Percentiles rank a stretch among this genome's conserved stretches.
These are phyloP conservation scores for Scaeva pyrastri DNA, from an alignment of 2,888 invertebrate genomes.

Conservation along the genomic window DNA sequence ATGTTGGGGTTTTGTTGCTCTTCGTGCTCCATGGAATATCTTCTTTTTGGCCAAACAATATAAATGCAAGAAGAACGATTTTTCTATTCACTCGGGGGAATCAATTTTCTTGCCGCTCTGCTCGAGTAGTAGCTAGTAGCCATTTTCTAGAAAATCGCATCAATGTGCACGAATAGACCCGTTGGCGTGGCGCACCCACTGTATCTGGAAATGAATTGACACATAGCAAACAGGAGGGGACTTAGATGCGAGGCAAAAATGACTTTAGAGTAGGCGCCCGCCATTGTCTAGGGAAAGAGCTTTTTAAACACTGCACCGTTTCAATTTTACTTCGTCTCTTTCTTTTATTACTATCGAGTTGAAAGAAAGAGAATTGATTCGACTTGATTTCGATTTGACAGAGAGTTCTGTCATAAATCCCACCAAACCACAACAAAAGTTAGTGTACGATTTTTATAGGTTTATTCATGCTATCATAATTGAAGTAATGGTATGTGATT, in stretches of 20 bases:
- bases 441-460: too few relatives aligned
- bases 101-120: conserved; percentile 58
- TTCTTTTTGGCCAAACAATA: conserved; percentile 26
- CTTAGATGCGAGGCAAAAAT: not conserved
- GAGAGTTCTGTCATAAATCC: too few relatives aligned
- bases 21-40: conserved; percentile 10
- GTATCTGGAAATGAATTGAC: conserved; percentile 50
- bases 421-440: too few relatives aligned
- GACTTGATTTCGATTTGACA: too few relatives aligned
- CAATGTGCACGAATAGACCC: conserved; percentile 66
- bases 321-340: too few relatives aligned
- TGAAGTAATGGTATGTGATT: too few relatives aligned
- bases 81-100: conserved; percentile 65
- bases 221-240: conserved; percentile 3
- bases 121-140: conserved; percentile 18
- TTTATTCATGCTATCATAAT: too few relatives aligned
- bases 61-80: conserved; percentile 54
- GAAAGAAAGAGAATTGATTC: too few relatives aligned
- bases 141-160: conserved; percentile 64
- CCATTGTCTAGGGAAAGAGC: not conserved
- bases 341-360: too few relatives aligned
- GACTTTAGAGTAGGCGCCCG: not conserved
- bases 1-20: conserved; percentile 14
- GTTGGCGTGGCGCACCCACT: conserved; percentile 15
- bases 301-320: too few relatives aligned